Base-by-base conservation (phyloP, 2,888 invertebrate genomes). In the Molorchus minor region DNA sequence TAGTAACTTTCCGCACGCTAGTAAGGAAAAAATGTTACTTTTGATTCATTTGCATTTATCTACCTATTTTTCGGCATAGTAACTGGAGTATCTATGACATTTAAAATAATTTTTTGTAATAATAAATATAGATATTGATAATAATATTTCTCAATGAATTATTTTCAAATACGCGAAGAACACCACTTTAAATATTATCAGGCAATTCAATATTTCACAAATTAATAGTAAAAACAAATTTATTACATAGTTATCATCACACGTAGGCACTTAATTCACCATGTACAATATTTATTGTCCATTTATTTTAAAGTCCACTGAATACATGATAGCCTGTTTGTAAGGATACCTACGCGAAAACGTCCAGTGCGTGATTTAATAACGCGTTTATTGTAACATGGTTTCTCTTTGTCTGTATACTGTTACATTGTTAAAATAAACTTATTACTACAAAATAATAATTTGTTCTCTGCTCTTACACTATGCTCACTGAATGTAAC, bases 271-370 rank as follows among this genome's bases (percentile, higher is more conserved):
- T 65, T 67, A 70, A 73, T 72, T 66, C 68, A 54, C 69, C 62
- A 72, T 72, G 70, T 65, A 70, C 66, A 71, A 73, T 67, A 70
- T 71, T 74, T 72, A 71, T 72, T 66, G 68, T 71, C 68, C 72
- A 70, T 73, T 71, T 64, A 68, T 70, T 71, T 70, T 10, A 68
- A 67, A 68, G 66, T 72, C 65, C 68, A 71, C 68, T 67, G 71
- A 71, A 71, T 73, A 72, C 71, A 72, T 65, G 71, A 70, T 72
- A 63, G 64, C 71, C 72, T 68, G 73, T 73, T 72, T 70, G 71
- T 71, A 70, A 71, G 61, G 52, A 69, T 72, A 71, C 74, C 74
- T 74, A 71, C 72, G 72, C 73, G 30, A 29, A 46, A 40, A 43
- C 49, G 25, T 47, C 33, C 19, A 29, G 44, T 49, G 56, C 38